A percentile compares a stretch with the other conserved stretches of the same genome.
These are phyloP conservation scores for Ginglymostoma cirratum DNA, from an alignment of 2,113 vertebrate species.

Conservation along the genomic window DNA sequence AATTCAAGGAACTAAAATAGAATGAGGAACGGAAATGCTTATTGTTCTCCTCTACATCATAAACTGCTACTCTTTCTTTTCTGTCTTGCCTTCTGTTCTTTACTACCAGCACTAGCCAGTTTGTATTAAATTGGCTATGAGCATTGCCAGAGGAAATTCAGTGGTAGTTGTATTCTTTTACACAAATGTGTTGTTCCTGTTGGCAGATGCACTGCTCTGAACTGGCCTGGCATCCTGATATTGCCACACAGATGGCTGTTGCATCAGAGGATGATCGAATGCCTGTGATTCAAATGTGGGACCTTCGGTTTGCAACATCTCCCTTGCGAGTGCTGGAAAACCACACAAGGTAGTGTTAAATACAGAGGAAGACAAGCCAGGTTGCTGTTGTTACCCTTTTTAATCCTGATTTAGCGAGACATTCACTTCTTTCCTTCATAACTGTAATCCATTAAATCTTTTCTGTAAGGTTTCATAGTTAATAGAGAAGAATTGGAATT, in stretches of 20 bases:
- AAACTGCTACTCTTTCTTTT: neutral
- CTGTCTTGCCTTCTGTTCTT: neutral
- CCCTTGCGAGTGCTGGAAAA: constrained; percentile 87
- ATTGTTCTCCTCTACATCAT: neutral
- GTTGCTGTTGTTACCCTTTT: neutral
- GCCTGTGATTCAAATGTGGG: constrained; percentile 96
- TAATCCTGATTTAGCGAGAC: neutral
- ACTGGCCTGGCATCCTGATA: constrained; percentile 88
- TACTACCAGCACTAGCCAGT: neutral
- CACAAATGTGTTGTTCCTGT: neutral
- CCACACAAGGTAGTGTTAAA: constrained; percentile 73
- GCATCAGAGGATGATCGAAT: constrained; percentile 88
- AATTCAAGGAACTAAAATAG: neutral
- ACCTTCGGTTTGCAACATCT: constrained; percentile 88
- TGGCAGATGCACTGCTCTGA: constrained; percentile 93
- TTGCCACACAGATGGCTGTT: constrained; percentile 90
- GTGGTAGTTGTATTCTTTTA: too few relatives aligned
- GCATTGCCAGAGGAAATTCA: neutral
- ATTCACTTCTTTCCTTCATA: neutral
- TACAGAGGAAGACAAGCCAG: neutral
- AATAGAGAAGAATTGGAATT: neutral
- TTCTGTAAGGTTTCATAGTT: neutral
- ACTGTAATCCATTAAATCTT: neutral
- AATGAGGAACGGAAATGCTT: neutral
- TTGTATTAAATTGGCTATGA: neutral